Evolutionary conservation across 2,113 vertebrate species (phyloP).

Genomic region (Athene noctua): DNA sequence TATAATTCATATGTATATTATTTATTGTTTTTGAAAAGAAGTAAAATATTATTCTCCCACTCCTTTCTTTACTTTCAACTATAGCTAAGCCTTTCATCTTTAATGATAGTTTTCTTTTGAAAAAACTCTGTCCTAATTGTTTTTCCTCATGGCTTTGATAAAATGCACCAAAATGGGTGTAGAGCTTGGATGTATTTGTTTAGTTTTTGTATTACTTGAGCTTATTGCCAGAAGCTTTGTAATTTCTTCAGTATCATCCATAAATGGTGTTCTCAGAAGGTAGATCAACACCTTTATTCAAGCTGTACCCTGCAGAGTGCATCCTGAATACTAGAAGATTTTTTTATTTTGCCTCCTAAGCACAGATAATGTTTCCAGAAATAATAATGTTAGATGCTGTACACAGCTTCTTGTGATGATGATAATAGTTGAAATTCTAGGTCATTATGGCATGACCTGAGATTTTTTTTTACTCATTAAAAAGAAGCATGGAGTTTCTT

Average conservation of each 20-base stretch:
- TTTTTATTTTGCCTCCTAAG: constrained; percentile 2
- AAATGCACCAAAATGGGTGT: not conserved
- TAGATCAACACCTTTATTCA: not conserved
- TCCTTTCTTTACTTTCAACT: not conserved
- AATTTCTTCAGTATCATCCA: not conserved
- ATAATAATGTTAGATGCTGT: constrained; percentile 25
- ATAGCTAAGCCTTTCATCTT: constrained; percentile 11
- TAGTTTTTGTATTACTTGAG: constrained; percentile 5
- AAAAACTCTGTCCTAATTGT: constrained; percentile 23
- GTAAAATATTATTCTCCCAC: not conserved
- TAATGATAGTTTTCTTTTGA: constrained; percentile 9
- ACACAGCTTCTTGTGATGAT: constrained; percentile 2
- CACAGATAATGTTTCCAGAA: constrained; percentile 16
- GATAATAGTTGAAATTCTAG: constrained; percentile 8
- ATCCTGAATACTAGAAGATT: not conserved
- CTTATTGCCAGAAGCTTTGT: not conserved
- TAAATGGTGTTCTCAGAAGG: not conserved
- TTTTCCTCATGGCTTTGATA: constrained; percentile 4
- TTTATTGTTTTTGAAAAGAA: not conserved
- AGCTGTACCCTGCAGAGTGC: not conserved
- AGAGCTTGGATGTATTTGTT: not conserved
- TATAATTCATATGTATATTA: not conserved
- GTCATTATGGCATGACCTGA: not conserved
- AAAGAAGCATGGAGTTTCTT: constrained; percentile 27
- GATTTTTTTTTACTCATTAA: constrained; percentile 25